phyloP scores from a whole-genome alignment of 53 echinoderm and acorn worm genomes.

The Temnopleurus reevesii region DNA sequence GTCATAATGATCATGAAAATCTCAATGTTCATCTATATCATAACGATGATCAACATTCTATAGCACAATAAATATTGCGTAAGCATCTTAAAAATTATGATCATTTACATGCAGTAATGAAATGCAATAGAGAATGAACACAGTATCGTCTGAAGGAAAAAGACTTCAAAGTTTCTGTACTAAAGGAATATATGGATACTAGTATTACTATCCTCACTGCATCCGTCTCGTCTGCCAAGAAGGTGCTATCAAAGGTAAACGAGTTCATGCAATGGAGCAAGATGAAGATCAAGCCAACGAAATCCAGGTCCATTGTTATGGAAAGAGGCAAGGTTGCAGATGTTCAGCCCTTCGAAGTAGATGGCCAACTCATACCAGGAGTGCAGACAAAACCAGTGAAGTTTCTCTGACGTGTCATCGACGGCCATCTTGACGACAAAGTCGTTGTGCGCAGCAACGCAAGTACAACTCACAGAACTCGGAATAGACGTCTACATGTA shows the following conservation, averaged over 20 bases:
- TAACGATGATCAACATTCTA: no score
- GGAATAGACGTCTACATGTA: no score
- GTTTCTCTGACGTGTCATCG: not conserved
- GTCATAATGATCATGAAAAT: no score
- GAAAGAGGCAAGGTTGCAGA: not conserved
- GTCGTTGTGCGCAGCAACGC: not conserved
- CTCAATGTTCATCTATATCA: no score
- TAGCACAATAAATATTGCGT: no score
- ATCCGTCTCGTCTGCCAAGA: not conserved
- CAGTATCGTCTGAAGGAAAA: not conserved
- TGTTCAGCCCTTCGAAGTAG: not conserved
- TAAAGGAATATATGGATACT: slow-evolving; percentile 38
- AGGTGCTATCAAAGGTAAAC: not conserved
- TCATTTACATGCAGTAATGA: no score
- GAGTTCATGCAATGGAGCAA: not conserved
- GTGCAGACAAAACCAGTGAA: slow-evolving; percentile 4
- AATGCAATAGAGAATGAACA: no score
- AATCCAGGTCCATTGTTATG: not conserved
- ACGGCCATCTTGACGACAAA: not conserved
- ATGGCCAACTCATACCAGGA: not conserved
- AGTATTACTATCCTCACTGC: slow-evolving; percentile 6
- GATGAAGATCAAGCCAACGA: slow-evolving; percentile 8
- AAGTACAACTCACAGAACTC: no score
- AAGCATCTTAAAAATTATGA: no score
- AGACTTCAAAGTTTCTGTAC: not conserved